Conservation (phyloP, 2,797 vertebrate species). For the Poecile montanus region DNA sequence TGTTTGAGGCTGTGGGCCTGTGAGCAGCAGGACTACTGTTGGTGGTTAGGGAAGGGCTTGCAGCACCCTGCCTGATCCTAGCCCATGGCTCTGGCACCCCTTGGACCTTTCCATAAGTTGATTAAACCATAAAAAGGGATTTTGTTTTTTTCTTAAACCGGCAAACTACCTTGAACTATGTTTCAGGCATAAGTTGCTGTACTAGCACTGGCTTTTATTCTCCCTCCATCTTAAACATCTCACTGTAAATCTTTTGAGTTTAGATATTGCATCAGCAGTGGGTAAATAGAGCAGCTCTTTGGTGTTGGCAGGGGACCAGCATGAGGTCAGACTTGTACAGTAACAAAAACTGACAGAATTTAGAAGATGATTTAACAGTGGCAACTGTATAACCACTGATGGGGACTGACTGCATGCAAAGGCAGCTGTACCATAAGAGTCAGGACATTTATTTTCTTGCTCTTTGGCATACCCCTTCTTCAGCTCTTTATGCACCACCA, state of each 20-base stretch:
- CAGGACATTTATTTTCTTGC: constrained; percentile 38
- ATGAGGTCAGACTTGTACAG: constrained; percentile 58
- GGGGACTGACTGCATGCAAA: neutral
- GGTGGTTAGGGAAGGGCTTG: neutral
- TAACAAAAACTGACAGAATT: constrained; percentile 57
- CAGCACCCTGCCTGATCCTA: neutral
- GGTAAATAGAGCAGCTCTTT: neutral
- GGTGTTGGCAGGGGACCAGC: constrained; percentile 34
- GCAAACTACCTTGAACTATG: neutral
- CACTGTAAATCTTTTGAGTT: neutral
- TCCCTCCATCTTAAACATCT: neutral
- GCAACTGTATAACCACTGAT: neutral
- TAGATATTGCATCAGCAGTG: neutral
- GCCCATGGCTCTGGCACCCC: neutral
- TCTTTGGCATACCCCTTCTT: neutral
- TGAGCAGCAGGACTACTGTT: neutral
- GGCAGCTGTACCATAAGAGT: constrained; percentile 30
- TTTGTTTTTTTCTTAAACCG: neutral
- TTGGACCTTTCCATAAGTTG: neutral
- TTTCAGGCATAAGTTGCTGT: neutral
- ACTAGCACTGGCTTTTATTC: neutral
- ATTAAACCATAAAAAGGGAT: neutral
- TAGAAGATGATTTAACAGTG: constrained; percentile 60
- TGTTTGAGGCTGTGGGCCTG: neutral
- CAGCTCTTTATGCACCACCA: neutral